These are phyloP conservation scores for Pseudopleuronectes americanus DNA, from an alignment of 2,797 vertebrate species.

Conservation along the genomic window DNA sequence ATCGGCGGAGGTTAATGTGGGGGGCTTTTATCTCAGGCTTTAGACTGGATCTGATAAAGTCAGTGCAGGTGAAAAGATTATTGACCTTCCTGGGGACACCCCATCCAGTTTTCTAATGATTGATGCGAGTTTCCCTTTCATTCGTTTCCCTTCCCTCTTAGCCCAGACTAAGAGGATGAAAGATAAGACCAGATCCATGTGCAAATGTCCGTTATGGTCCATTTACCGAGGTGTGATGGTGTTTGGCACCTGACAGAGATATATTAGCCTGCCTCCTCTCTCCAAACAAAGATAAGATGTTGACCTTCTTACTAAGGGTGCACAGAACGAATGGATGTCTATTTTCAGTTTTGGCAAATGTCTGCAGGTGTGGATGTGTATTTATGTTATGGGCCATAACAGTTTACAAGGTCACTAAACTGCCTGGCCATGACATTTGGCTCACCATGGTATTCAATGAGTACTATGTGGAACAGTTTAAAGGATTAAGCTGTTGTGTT, in stretches of 20 bases:
- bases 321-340: slow-evolving; percentile 43
- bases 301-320: slow-evolving; percentile 71
- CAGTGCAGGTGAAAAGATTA: slow-evolving; percentile 98
- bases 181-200: slow-evolving; percentile 81
- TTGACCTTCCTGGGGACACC: slow-evolving; percentile 97
- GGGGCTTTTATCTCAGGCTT: slow-evolving; percentile 92
- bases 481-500: slow-evolving; percentile 81
- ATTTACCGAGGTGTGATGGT: slow-evolving; percentile 81
- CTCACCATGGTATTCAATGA: slow-evolving; percentile 74
- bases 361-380: slow-evolving; percentile 45
- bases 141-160: slow-evolving; percentile 87
- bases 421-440: slow-evolving; percentile 76
- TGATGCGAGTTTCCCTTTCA: slow-evolving; percentile 92
- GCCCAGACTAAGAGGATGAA: slow-evolving; percentile 74
- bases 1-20: slow-evolving; percentile 92
- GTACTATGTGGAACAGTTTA: slow-evolving; percentile 79
- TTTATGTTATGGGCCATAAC: slow-evolving; percentile 64
- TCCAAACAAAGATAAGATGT: slow-evolving; percentile 77
- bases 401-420: slow-evolving; percentile 78
- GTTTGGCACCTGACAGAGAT: slow-evolving; percentile 80
- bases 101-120: slow-evolving; percentile 96
- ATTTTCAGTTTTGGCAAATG: slow-evolving; percentile 52
- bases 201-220: slow-evolving; percentile 86
- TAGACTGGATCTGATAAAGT: slow-evolving; percentile 98
- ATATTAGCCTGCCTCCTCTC: slow-evolving; percentile 72